phyloP scores from a whole-genome alignment of 1,140 invertebrate species.

The Tetraneura akinire region DNA sequence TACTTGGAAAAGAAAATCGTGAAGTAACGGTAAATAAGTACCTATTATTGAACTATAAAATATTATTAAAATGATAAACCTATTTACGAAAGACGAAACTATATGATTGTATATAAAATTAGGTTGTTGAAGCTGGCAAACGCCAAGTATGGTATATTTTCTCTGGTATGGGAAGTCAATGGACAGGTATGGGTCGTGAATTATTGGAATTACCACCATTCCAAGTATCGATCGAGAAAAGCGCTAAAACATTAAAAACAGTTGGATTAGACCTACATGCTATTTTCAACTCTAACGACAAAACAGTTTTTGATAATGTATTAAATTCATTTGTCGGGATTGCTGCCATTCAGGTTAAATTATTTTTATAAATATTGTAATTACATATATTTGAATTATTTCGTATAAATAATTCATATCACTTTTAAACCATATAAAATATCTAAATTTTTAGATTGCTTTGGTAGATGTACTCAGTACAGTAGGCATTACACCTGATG shows the following conservation, averaged over 20 bases:
- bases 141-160: conserved; percentile 68
- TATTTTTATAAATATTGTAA: too few relatives aligned
- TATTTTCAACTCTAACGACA: conserved; percentile 62
- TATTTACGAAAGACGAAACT: not conserved
- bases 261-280: conserved; percentile 62
- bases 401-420: too few relatives aligned
- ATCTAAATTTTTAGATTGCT: conserved; percentile 69
- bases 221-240: conserved; percentile 61
- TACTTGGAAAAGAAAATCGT: conserved; percentile 56
- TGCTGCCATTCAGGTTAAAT: conserved; percentile 73
- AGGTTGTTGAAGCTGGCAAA: conserved; percentile 61
- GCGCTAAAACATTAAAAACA: conserved; percentile 55
- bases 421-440: too few relatives aligned
- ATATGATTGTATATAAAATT: too few relatives aligned
- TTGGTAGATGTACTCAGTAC: conserved; percentile 75
- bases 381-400: too few relatives aligned
- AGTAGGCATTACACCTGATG: conserved; percentile 76
- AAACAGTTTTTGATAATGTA: conserved; percentile 61
- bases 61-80: not conserved
- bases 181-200: conserved; percentile 66
- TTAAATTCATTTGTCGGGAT: conserved; percentile 69
- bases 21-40: conserved; percentile 32
- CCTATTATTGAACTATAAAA: not conserved
- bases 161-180: conserved; percentile 71
- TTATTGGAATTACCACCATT: conserved; percentile 64